Percentiles rank a stretch among this genome's conserved stretches.
Evolutionary conservation across 1,140 invertebrate genomes (phyloP).

Genomic region (Drosophila fuyamai): DNA sequence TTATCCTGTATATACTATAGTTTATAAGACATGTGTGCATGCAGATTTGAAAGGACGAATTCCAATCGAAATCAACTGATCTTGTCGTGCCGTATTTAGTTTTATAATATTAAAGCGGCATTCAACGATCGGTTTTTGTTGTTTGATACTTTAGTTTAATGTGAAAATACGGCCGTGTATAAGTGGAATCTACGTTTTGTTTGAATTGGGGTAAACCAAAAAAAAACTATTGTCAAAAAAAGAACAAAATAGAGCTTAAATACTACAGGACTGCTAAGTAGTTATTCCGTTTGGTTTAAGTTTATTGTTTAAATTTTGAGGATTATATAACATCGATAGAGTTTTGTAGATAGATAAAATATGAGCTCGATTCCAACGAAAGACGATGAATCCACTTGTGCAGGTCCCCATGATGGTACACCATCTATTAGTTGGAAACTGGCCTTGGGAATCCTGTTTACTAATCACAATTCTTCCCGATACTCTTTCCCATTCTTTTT

Average conservation of each 20-base stretch:
- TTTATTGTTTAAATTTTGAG: too few species aligned
- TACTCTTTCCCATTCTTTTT: conserved; percentile 13
- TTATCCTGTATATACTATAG: conserved; percentile 32
- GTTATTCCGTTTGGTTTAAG: too few species aligned
- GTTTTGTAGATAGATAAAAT: not conserved
- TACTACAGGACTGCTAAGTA: too few species aligned
- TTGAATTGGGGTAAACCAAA: not conserved
- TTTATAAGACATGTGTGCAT: conserved; percentile 32
- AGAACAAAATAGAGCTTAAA: not conserved
- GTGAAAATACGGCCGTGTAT: not conserved
- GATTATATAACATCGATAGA: not conserved
- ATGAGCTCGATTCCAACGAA: not conserved
- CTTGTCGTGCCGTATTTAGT: conserved; percentile 17
- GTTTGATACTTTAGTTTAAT: conserved; percentile 19
- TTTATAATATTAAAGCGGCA: conserved; percentile 17
- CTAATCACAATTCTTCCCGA: conserved; percentile 6
- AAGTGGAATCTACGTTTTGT: conserved; percentile 1
- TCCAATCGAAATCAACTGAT: conserved; percentile 6
- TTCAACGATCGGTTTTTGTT: conserved; percentile 27
- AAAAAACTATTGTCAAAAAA: not conserved
- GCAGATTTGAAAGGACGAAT: conserved; percentile 4
- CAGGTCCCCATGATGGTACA: not conserved
- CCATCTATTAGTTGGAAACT: not conserved
- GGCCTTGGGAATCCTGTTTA: not conserved
- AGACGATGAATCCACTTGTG: conserved; percentile 12